Conservation (phyloP, 2,797 vertebrate genomes). For the Sebastes elongatus region DNA sequence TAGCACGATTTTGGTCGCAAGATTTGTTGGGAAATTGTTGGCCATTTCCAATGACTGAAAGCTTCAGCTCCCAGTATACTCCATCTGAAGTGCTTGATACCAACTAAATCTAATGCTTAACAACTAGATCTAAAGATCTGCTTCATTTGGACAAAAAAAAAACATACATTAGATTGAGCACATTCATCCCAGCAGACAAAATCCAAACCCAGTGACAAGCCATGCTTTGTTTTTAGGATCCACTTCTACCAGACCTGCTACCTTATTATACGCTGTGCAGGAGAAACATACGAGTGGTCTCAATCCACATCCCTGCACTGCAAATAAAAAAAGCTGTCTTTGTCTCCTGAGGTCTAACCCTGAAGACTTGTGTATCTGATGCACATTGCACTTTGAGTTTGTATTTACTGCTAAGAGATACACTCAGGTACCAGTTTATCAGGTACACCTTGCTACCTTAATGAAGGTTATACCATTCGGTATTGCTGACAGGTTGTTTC, state of each 20-base stretch:
- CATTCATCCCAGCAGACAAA: not conserved
- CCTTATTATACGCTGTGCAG: fast-evolving
- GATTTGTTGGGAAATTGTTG: too few species aligned
- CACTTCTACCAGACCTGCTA: not conserved
- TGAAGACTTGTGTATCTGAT: not conserved
- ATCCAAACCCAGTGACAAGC: not conserved
- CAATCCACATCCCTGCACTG: not conserved
- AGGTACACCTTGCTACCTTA: not conserved
- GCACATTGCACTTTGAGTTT: not conserved
- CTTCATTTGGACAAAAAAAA: not conserved
- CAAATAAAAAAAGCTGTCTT: not conserved
- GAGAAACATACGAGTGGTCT: not conserved
- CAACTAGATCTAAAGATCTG: not conserved
- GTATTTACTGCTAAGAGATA: not conserved
- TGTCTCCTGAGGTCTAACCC: not conserved
- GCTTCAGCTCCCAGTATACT: too few species aligned
- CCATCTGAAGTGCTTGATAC: too few species aligned
- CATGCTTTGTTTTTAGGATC: not conserved
- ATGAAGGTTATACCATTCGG: too few species aligned
- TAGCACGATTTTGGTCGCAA: too few species aligned
- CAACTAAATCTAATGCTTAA: not conserved
- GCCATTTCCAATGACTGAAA: too few species aligned
- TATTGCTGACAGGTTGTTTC: not conserved
- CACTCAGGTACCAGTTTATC: not conserved
- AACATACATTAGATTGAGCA: not conserved